Conservation (phyloP, 1,140 invertebrate species). For the Solen grandis region DNA sequence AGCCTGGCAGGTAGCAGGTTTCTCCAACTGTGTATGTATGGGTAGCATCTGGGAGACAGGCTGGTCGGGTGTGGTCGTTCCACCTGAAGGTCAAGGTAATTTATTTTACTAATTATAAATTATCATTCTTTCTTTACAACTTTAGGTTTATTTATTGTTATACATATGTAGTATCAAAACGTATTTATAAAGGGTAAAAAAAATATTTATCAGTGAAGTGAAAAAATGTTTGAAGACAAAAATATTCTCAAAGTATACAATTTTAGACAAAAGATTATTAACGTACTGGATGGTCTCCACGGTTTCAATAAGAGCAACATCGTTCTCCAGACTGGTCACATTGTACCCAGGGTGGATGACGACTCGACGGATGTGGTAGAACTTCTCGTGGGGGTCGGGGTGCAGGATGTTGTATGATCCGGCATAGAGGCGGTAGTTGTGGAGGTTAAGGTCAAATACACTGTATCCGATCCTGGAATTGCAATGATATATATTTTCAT, state of each 20-base stretch:
- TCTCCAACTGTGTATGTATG: slow-evolving; percentile 37
- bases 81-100: slow-evolving; percentile 8
- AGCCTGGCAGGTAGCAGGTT: slow-evolving; percentile 37
- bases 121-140: no score
- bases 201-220: no score
- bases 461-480: not conserved
- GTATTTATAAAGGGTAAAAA: no score
- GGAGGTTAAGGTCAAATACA: slow-evolving; percentile 27
- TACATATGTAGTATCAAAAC: no score
- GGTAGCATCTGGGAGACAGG: slow-evolving; percentile 17
- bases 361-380: slow-evolving; percentile 37
- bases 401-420: slow-evolving; percentile 30
- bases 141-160: no score
- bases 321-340: slow-evolving; percentile 37
- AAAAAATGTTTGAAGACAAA: no score
- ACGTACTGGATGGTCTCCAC: slow-evolving; percentile 21
- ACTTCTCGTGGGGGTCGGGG: slow-evolving; percentile 28
- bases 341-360: slow-evolving; percentile 42
- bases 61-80: slow-evolving; percentile 42
- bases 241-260: no score
- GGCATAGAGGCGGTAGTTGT: slow-evolving; percentile 24
- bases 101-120: no score
- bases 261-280: no score
- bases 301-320: slow-evolving; percentile 34
- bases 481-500: not conserved